Percentiles rank a stretch among this genome's conserved stretches.
These are phyloP conservation scores for Oscheius sp. DNA, from an alignment of 1,140 invertebrate genomes.

Conservation along the genomic window DNA sequence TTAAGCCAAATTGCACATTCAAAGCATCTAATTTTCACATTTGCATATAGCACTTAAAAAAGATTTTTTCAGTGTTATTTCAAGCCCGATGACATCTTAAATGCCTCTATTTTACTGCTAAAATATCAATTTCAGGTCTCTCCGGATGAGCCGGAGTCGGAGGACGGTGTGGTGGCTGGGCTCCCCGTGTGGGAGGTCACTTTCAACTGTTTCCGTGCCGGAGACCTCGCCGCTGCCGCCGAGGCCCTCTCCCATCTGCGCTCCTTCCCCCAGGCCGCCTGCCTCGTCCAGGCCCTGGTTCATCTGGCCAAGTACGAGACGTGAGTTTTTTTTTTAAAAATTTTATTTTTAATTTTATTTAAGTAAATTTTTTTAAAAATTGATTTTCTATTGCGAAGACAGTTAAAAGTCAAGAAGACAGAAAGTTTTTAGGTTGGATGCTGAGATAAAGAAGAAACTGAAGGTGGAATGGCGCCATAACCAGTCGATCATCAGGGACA, in stretches of 20 bases:
- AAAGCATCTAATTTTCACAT: no score
- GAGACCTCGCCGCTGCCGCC: conserved; percentile 5
- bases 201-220: conserved; percentile 24
- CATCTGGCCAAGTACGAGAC: conserved; percentile 20
- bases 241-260: conserved; percentile 10
- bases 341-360: not conserved
- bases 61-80: no score
- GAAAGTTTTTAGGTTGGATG: conserved; percentile 47
- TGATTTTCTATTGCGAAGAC: not conserved
- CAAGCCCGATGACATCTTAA: no score
- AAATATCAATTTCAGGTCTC: conserved; percentile 1
- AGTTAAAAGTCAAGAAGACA: no score
- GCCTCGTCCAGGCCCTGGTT: conserved; percentile 8
- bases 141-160: conserved; percentile 15
- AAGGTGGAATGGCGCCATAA: conserved; percentile 53
- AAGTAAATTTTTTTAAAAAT: not conserved
- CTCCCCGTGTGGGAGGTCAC: conserved; percentile 30
- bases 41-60: no score
- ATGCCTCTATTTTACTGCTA: no score
- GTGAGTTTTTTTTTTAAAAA: not conserved
- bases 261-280: conserved; percentile 19
- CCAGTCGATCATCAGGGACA: conserved; percentile 32
- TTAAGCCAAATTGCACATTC: conserved; percentile 3
- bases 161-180: conserved; percentile 18
- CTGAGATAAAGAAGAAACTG: conserved; percentile 48